Base-by-base conservation (phyloP, 2,797 vertebrate genomes). In the Coregonus ussuriensis region DNA sequence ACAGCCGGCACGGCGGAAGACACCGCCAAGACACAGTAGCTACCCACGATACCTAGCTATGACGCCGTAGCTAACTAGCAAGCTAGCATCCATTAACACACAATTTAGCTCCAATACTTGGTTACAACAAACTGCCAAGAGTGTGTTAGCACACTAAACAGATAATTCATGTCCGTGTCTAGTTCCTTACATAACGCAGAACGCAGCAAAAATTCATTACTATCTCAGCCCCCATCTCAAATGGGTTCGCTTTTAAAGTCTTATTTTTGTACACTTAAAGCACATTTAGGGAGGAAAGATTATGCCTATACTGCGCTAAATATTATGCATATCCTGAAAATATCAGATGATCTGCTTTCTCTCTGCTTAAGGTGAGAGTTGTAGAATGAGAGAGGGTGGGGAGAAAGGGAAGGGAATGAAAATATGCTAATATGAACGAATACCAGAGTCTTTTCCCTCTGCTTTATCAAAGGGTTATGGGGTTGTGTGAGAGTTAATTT, bases 381-480 rank as follows among this genome's bases (percentile, higher is more conserved):
- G 56, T 6, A 51, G 37, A 77, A 63, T 18, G 29, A 67, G 62
- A 53, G 41, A 52, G 76, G 56, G 72, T 47, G 56, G 74, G 81
- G 82, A 86, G 76, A 73, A 79, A 69, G 41, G 81, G 84, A 78
- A 37, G 74, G 83, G 81, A 78, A 81, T 77, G 77, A 83, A 41
- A 83, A 80, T 63, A 70, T 78, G 78, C 79, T 72, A 63, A 92
- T 91, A 59, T 86, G 86, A 69, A 75, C 84, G 84, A 82, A 88
- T 87, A 85, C 83, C 74, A 47, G 41, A 78, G 56, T 71, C 76
- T 77, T 76, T 84, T 47, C 47, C 84, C 76, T n/a, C 83, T 73
- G 82, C 25, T 83, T 80, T 85, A 75, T 79, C 74, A 47, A 47
- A 76, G 83, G 87, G 89, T 89, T 91, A 91, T 91, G 89, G 91